phyloP scores from a whole-genome alignment of 2,888 invertebrate species.

The Campoletis raptor region DNA sequence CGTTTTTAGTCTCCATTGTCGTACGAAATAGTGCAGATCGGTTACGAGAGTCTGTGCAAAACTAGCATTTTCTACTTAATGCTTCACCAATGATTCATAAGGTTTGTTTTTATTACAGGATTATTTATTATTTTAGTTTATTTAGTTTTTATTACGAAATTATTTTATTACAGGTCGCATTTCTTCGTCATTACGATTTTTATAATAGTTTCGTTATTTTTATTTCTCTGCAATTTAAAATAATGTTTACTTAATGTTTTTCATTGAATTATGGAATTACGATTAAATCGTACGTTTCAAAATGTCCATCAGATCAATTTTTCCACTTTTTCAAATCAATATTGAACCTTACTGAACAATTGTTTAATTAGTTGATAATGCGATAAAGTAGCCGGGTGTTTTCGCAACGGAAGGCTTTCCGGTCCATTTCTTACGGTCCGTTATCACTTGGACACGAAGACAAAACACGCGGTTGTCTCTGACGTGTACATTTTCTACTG shows the following conservation, averaged over 20 bases:
- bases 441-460: slow-evolving; percentile 35
- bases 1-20: slow-evolving; percentile 22
- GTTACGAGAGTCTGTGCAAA: background rate
- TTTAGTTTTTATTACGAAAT: too few species aligned
- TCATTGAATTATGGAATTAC: background rate
- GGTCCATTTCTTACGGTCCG: slow-evolving; percentile 10
- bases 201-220: background rate
- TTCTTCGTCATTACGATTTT: background rate
- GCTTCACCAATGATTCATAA: slow-evolving; percentile 2
- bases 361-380: background rate
- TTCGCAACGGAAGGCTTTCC: background rate
- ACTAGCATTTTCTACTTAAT: slow-evolving; percentile 26
- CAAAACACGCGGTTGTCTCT: slow-evolving; percentile 5
- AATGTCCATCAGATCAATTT: background rate
- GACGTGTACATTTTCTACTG: background rate
- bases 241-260: background rate
- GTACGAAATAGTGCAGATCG: slow-evolving; percentile 31
- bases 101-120: slow-evolving; percentile 38
- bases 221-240: background rate
- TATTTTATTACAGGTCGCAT: slow-evolving; percentile 24
- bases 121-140: too few species aligned
- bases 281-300: background rate
- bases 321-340: background rate
- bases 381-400: background rate
- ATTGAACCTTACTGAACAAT: background rate